Percentiles rank a stretch among this genome's conserved stretches.
Evolutionary conservation across 2,888 invertebrate species (phyloP).

Genomic region (Thecocarcelia acutangulata): DNA sequence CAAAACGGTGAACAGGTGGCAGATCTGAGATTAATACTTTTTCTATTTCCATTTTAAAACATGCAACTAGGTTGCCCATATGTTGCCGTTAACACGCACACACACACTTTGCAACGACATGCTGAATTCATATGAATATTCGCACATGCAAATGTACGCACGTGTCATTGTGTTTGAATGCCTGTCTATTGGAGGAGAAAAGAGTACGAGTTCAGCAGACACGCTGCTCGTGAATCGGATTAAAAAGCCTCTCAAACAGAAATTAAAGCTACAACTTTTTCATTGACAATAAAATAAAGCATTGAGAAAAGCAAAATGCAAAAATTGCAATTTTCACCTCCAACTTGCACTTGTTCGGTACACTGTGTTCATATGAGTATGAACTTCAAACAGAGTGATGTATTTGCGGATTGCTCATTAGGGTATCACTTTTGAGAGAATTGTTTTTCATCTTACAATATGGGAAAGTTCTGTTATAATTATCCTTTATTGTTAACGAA

Average conservation of each 20-base stretch:
- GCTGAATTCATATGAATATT: constrained; percentile 15
- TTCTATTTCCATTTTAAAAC: constrained; percentile 21
- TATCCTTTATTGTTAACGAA: too few relatives aligned
- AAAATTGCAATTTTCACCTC: constrained; percentile 46
- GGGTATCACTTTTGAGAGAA: not conserved
- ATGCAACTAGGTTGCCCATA: constrained; percentile 47
- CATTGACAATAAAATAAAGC: constrained; percentile 50
- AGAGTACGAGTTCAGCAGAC: too few relatives aligned
- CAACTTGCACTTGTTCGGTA: constrained; percentile 53
- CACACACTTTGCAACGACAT: not conserved
- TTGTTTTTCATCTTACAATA: too few relatives aligned
- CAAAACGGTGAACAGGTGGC: constrained; percentile 33
- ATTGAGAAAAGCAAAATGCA: constrained; percentile 27
- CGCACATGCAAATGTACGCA: constrained; percentile 4
- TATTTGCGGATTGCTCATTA: not conserved
- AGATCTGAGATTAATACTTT: constrained; percentile 27
- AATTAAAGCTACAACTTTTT: constrained; percentile 48
- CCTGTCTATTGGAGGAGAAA: constrained; percentile 24
- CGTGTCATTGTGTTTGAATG: constrained; percentile 8
- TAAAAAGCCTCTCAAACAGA: constrained; percentile 65
- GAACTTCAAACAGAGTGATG: not conserved
- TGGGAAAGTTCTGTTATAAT: too few relatives aligned
- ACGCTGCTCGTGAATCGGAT: constrained; percentile 62
- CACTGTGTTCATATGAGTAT: constrained; percentile 11
- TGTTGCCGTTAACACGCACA: constrained; percentile 10